These are phyloP conservation scores for Fragum fragum DNA, from an alignment of 2,888 invertebrate species.

Conservation along the genomic window DNA sequence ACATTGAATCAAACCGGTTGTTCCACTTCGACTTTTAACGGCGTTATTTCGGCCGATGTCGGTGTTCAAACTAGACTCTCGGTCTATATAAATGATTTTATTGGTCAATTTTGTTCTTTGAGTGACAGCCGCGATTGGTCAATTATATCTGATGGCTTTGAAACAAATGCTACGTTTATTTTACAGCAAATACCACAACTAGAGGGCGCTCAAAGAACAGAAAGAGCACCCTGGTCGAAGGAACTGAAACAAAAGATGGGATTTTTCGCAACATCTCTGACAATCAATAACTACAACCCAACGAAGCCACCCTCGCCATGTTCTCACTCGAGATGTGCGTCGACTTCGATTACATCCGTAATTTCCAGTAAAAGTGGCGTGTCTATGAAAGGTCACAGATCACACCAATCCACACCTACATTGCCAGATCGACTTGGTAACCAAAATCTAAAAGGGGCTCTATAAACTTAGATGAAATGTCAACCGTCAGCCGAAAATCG, in stretches of 20 bases:
- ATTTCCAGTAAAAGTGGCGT: slow-evolving; percentile 20
- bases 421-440: slow-evolving; percentile 16
- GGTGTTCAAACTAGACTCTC: too few relatives aligned
- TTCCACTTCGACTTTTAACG: too few relatives aligned
- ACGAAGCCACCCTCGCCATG: slow-evolving; percentile 2
- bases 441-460: slow-evolving; percentile 52
- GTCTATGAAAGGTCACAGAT: neutral
- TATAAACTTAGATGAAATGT: too few relatives aligned
- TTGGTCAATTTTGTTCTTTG: too few relatives aligned
- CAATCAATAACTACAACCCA: slow-evolving; percentile 59
- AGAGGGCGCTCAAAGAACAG: slow-evolving; percentile 15
- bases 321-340: neutral
- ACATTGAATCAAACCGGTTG: too few relatives aligned
- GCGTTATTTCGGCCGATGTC: too few relatives aligned
- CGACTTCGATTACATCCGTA: slow-evolving; percentile 13
- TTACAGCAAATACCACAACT: slow-evolving; percentile 17
- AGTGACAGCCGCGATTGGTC: too few relatives aligned
- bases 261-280: slow-evolving; percentile 56
- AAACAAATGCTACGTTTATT: too few relatives aligned
- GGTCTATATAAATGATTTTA: too few relatives aligned
- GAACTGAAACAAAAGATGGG: slow-evolving; percentile 35
- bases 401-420: neutral
- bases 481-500: too few relatives aligned
- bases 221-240: slow-evolving; percentile 2
- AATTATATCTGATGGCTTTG: too few relatives aligned